Evolutionary conservation across 2,888 invertebrate species (phyloP).

Genomic region (Meteorus colon): DNA sequence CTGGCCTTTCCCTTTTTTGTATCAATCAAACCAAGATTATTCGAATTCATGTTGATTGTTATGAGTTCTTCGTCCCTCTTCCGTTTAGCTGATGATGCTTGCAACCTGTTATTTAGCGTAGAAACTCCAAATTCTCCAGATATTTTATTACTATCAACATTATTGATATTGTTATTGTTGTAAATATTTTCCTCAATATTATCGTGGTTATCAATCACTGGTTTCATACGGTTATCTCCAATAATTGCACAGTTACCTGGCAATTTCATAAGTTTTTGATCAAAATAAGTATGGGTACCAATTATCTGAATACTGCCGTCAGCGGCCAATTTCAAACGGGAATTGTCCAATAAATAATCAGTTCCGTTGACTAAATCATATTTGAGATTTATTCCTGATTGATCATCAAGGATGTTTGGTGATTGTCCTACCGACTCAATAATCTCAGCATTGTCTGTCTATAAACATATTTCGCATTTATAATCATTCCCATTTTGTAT

Average conservation of each 20-base stretch:
- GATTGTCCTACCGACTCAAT: constrained; percentile 45
- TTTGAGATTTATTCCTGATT: constrained; percentile 59
- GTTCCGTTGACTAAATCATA: constrained; percentile 61
- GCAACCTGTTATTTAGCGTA: constrained; percentile 43
- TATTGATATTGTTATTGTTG: background rate
- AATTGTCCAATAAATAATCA: constrained; percentile 63
- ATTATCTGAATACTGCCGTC: constrained; percentile 62
- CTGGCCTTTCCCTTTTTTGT: constrained; percentile 65
- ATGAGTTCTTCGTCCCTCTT: constrained; percentile 62
- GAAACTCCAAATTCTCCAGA: constrained; percentile 54
- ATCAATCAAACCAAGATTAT: constrained; percentile 66
- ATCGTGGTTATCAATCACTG: background rate
- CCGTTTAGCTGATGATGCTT: constrained; percentile 60
- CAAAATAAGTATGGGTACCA: constrained; percentile 61
- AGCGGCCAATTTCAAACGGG: constrained; percentile 61
- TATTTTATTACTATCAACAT: constrained; percentile 22
- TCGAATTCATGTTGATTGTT: constrained; percentile 55
- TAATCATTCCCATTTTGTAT: background rate
- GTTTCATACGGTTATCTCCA: constrained; percentile 53
- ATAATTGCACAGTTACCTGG: constrained; percentile 58
- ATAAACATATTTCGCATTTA: background rate
- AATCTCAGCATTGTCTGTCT: background rate
- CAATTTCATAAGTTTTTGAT: constrained; percentile 62
- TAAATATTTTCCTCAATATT: background rate
- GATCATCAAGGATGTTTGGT: constrained; percentile 63